Base-by-base conservation (phyloP, 2,797 vertebrate species). In the Salmo trutta region DNA sequence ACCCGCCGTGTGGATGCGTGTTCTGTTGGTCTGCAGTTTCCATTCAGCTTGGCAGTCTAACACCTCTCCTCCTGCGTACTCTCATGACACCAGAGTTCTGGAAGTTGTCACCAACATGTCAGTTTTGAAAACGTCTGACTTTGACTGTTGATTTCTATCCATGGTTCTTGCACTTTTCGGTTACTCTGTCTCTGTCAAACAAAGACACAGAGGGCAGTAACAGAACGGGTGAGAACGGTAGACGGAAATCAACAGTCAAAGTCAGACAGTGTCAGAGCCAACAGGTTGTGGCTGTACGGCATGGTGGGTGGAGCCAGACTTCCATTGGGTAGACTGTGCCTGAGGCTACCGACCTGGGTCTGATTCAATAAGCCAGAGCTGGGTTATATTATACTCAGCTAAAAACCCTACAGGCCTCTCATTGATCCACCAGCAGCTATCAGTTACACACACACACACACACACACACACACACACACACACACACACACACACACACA, bases 141-240 rank as follows among this genome's bases (percentile, higher is more conserved):
- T 47, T 14, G 41, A 47, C 41, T 47, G 41, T 47, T 14, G 10
- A 47, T 77, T 51, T 75, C 19, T 69, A 52, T 76, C 75, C 76
- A 52, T 29, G 52, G 76, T 59, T 76, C 27, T 47, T 16, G 53
- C 27, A 36, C 33, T 1, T 69, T 17, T 36, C 2, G 31, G 27
- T 68, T 14, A 29, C 66, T 68, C 15, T 33, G 21, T 33, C 66
- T 31, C 66, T 68, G 27, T 68, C 66, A 5, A 4, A 29, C 27
- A 29, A 1, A 29, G 16, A 68, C 65, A 68, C 10, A n/a, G 7
- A 36, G 31, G 21, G 27, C 1, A 41, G 29, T 5, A 27, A 64
- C 2, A 24, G 62, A 66, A 8, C 52, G 21, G 27, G 74, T 10
- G 27, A 29, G 64, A 17, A 0, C 54, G 19, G 8, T 5, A 14